Percentiles rank a stretch among this genome's conserved stretches.
phyloP scores from a whole-genome alignment of 1,140 invertebrate genomes.

The Diprion similis region DNA sequence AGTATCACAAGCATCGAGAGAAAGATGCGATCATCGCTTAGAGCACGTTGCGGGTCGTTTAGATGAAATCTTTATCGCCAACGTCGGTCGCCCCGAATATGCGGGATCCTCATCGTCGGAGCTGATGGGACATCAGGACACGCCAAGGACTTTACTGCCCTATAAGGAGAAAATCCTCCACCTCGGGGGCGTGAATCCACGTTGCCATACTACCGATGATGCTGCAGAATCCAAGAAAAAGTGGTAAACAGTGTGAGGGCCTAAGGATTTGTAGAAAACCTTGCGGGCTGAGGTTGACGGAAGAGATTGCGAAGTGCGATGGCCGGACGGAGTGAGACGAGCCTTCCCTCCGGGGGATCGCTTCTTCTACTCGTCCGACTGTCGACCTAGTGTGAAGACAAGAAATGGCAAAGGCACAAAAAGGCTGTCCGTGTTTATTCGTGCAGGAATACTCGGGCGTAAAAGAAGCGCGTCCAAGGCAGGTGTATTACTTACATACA shows the following conservation, averaged over 20 bases:
- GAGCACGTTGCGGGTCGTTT: neutral
- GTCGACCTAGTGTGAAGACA: neutral
- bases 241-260: neutral
- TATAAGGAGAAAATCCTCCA: neutral
- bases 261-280: neutral
- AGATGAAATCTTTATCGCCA: slow-evolving; percentile 5
- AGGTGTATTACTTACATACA: neutral
- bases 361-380: neutral
- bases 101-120: neutral
- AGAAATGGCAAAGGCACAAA: neutral
- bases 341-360: slow-evolving; percentile 2
- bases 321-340: neutral
- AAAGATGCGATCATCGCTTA: slow-evolving; percentile 22
- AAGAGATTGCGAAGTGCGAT: neutral
- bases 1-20: slow-evolving; percentile 16
- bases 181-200: neutral
- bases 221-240: neutral
- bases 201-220: neutral
- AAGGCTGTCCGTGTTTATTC: neutral
- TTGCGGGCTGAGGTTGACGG: neutral
- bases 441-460: neutral
- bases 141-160: neutral
- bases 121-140: neutral
- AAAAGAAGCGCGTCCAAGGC: neutral
- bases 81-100: neutral